phyloP scores from a whole-genome alignment of 35 echinoderm and acorn worm species.

The Ophioderma brevispina region DNA sequence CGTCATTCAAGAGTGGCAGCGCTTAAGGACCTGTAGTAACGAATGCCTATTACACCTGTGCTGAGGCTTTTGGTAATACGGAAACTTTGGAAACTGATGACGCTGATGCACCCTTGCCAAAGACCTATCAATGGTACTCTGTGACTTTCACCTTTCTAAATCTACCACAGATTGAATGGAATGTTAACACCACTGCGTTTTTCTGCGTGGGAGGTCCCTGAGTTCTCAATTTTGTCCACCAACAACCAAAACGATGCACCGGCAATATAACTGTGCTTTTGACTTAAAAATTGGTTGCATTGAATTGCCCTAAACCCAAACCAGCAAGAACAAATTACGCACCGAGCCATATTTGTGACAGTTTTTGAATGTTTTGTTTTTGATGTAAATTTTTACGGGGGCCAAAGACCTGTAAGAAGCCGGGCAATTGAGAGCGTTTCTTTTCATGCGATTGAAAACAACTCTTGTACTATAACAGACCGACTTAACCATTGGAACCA shows the following conservation, averaged over 20 bases:
- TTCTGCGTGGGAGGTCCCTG: neutral
- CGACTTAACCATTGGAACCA: slow-evolving; percentile 20
- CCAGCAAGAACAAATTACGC: neutral
- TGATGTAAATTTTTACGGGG: slow-evolving; percentile 16
- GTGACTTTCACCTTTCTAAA: neutral
- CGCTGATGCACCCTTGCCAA: neutral
- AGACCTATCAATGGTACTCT: neutral
- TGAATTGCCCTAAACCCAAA: neutral
- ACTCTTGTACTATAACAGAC: neutral
- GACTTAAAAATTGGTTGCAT: neutral
- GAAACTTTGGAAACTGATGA: neutral
- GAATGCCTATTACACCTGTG: neutral
- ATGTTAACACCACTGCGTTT: neutral
- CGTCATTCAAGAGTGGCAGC: neutral
- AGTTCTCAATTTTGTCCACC: neutral
- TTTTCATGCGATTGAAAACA: slow-evolving; percentile 27
- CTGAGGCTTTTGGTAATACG: neutral
- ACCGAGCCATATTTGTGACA: slow-evolving; percentile 27
- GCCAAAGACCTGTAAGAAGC: neutral
- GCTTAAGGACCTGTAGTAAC: neutral
- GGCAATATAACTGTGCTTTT: slow-evolving; percentile 23
- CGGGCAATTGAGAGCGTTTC: slow-evolving; percentile 10
- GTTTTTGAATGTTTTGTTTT: neutral
- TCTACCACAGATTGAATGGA: neutral
- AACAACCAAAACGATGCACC: slow-evolving; percentile 26